A percentile compares a stretch with the other conserved stretches of the same genome.
Conservation (phyloP, 2,113 vertebrate species). For the Alouatta palliata region DNA sequence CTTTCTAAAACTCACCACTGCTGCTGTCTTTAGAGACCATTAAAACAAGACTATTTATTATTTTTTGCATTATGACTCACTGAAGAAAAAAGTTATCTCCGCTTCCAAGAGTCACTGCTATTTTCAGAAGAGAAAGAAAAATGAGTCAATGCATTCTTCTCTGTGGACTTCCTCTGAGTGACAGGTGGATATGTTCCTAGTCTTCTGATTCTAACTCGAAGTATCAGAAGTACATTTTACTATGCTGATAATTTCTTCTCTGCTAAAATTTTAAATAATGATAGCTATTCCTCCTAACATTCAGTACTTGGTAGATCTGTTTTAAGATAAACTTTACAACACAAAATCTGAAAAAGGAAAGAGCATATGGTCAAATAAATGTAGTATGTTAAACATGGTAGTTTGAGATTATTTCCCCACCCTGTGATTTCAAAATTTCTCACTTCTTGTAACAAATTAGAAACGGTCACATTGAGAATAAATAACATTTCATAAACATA, state of each 20-base stretch:
- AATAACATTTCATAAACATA: not conserved
- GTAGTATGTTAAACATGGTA: not conserved
- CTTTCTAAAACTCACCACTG: not conserved
- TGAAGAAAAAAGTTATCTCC: not conserved
- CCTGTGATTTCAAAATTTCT: not conserved
- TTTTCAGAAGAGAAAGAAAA: slow-evolving; percentile 25
- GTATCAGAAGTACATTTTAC: not conserved
- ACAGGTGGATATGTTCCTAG: not conserved
- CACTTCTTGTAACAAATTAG: not conserved
- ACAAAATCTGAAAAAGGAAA: slow-evolving; percentile 4
- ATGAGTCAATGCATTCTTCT: not conserved
- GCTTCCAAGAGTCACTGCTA: not conserved
- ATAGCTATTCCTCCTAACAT: not conserved
- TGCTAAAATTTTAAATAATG: not conserved
- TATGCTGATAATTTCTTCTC: not conserved
- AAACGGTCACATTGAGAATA: not conserved
- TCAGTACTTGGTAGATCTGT: not conserved
- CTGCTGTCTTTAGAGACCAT: not conserved
- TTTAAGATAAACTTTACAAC: not conserved
- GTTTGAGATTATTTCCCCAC: not conserved
- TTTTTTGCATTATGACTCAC: slow-evolving; percentile 1
- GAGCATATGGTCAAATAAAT: not conserved
- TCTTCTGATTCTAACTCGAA: not conserved
- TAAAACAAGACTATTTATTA: not conserved
- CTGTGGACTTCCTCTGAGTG: not conserved